A percentile compares a stretch with the other conserved stretches of the same genome.
These are phyloP conservation scores for Peromyscus attwateri DNA, from an alignment of 2,797 vertebrate species.

Conservation along the genomic window DNA sequence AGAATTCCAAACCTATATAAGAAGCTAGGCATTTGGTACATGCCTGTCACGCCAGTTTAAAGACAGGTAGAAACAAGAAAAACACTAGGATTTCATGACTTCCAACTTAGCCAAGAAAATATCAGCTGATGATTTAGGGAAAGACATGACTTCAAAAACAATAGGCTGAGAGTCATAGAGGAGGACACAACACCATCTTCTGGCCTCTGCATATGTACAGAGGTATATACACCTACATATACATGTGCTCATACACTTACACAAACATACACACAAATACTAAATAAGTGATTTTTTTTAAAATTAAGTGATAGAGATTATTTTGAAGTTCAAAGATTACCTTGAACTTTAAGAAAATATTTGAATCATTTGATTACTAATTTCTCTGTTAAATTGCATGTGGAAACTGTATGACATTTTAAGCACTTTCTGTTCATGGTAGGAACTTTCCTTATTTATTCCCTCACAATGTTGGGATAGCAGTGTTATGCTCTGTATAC, in stretches of 20 bases:
- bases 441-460: neutral
- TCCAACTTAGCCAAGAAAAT: neutral
- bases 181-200: neutral
- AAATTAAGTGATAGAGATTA: neutral
- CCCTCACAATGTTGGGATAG: neutral
- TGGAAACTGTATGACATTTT: neutral
- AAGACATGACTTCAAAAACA: neutral
- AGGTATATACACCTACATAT: neutral
- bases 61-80: neutral
- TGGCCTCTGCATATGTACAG: neutral
- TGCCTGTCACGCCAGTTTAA: neutral
- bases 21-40: neutral
- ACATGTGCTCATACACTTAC: neutral
- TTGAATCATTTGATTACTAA: neutral
- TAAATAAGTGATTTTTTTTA: neutral
- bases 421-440: neutral
- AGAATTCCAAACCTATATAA: neutral
- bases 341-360: conserved; percentile 50
- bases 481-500: neutral
- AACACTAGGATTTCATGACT: neutral
- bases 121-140: neutral
- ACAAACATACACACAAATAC: neutral
- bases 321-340: neutral
- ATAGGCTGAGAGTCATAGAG: neutral
- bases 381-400: neutral